These are phyloP conservation scores for Trematocara nigrifrons DNA, from an alignment of 2,113 vertebrate species.

Conservation along the genomic window DNA sequence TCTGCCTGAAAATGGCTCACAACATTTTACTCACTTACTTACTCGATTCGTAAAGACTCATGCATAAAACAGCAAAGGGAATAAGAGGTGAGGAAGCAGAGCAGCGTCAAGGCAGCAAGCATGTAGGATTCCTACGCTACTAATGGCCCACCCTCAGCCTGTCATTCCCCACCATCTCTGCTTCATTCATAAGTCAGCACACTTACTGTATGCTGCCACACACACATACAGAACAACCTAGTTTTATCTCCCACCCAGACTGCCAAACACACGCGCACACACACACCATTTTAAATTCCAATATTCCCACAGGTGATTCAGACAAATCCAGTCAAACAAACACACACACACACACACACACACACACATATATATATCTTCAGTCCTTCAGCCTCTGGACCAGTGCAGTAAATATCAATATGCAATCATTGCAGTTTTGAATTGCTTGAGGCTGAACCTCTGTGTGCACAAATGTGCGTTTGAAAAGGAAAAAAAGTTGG, in stretches of 20 bases:
- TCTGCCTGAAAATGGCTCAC: neutral
- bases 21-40: neutral
- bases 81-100: neutral
- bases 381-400: constrained; percentile 14
- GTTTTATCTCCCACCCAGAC: neutral
- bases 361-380: neutral
- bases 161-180: neutral
- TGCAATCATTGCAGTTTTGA: constrained; percentile 44
- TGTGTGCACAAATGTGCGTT: neutral
- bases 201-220: neutral
- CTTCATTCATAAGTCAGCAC: neutral
- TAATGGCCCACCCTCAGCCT: neutral
- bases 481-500: constrained; percentile 33
- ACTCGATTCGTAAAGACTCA: neutral
- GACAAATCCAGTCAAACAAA: constrained; percentile 10
- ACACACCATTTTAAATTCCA: constrained; percentile 35
- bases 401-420: constrained; percentile 54
- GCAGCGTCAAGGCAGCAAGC: neutral
- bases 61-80: neutral
- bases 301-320: constrained; percentile 42
- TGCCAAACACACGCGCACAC: neutral
- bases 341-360: neutral
- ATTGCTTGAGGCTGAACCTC: neutral
- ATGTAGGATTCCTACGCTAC: neutral
- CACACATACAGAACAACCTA: neutral